A percentile compares a stretch with the other conserved stretches of the same genome.
phyloP scores from a whole-genome alignment of 2,113 vertebrate genomes.

The Corythornis vintsioides region DNA sequence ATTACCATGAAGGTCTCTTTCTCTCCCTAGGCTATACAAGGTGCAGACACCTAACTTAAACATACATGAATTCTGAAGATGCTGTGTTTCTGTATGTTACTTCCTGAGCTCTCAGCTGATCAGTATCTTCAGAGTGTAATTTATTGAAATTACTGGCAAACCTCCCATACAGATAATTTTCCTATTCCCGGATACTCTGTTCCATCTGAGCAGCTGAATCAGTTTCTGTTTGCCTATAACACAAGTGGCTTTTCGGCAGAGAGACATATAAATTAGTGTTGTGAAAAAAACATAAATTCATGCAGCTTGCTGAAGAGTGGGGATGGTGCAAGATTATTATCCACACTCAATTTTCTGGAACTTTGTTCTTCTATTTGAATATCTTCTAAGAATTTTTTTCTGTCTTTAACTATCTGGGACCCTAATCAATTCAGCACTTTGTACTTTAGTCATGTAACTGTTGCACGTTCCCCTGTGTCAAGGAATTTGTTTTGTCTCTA shows the following conservation, averaged over 20 bases:
- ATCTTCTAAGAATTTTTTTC: not conserved
- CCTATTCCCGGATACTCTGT: not conserved
- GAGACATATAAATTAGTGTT: not conserved
- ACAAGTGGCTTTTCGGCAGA: not conserved
- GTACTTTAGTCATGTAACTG: not conserved
- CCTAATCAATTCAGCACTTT: not conserved
- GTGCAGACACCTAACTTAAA: not conserved
- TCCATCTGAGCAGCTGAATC: not conserved
- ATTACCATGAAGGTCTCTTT: not conserved
- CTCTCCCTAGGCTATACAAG: not conserved
- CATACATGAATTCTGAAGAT: not conserved
- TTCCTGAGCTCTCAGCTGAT: not conserved
- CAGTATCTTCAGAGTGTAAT: not conserved
- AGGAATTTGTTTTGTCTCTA: not conserved
- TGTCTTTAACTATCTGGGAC: not conserved
- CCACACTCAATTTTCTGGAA: not conserved
- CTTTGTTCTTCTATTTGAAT: conserved; percentile 1
- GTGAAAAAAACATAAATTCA: not conserved
- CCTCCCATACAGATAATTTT: not conserved
- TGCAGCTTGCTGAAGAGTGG: not conserved
- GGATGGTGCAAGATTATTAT: not conserved
- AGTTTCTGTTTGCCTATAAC: not conserved
- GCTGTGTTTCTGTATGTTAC: not conserved
- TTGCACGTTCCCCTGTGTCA: fast-evolving
- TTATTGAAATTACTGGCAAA: not conserved